phyloP scores from a whole-genome alignment of 2,113 vertebrate species.

The Erinaceus europaeus region DNA sequence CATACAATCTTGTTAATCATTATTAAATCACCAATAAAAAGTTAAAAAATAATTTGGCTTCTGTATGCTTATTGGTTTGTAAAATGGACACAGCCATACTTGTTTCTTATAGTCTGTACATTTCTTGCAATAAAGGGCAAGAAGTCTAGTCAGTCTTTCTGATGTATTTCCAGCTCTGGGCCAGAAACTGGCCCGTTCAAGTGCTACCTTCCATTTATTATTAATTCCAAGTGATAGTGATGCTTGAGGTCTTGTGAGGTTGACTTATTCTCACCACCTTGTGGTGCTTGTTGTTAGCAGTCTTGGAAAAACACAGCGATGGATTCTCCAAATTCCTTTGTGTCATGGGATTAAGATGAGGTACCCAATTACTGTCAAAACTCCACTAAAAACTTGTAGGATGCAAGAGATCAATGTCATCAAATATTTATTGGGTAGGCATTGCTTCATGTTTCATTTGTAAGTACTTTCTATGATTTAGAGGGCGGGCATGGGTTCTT shows the following conservation, averaged over 20 bases:
- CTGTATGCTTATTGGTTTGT: neutral
- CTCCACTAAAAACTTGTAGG: conserved; percentile 51
- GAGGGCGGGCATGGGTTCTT: neutral
- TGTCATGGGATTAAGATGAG: conserved; percentile 68
- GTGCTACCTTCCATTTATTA: conserved; percentile 1
- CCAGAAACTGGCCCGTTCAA: conserved; percentile 38
- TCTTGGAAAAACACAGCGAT: conserved; percentile 40
- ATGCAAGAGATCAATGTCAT: conserved; percentile 63
- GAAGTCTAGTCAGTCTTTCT: neutral
- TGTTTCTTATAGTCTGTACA: neutral
- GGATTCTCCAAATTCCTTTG: conserved; percentile 51
- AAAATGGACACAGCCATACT: neutral
- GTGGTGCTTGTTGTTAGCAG: conserved; percentile 43
- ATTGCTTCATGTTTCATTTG: conserved; percentile 57
- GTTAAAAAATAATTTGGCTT: conserved; percentile 34
- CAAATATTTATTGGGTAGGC: conserved; percentile 63
- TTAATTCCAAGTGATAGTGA: conserved; percentile 31
- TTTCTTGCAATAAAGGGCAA: neutral
- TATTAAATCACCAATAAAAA: too few species aligned
- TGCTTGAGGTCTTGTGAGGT: neutral
- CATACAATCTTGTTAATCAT: too few species aligned
- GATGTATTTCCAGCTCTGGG: conserved; percentile 25
- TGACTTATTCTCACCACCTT: conserved; percentile 6
- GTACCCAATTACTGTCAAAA: conserved; percentile 67
- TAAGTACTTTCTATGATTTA: conserved; percentile 65